Conservation (phyloP, 2,113 vertebrate genomes). For the Thermophis baileyi region DNA sequence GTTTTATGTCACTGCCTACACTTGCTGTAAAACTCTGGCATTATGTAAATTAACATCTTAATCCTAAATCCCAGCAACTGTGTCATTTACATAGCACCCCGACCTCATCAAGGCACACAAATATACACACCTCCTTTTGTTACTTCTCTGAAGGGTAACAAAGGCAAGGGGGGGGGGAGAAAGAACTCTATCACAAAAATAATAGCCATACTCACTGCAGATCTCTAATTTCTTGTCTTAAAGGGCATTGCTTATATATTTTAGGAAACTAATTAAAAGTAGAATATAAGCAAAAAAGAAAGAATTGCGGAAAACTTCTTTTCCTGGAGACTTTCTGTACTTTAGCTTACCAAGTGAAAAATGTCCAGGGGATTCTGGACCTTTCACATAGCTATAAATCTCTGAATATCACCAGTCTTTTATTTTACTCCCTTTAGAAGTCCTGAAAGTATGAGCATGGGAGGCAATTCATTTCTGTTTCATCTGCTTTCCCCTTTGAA, state of each 20-base stretch:
- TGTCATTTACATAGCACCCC: conserved; percentile 46
- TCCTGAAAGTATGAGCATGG: not conserved
- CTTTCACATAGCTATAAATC: not conserved
- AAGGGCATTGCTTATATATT: conserved; percentile 43
- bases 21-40: conserved; percentile 55
- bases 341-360: conserved; percentile 14
- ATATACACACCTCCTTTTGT: conserved; percentile 34
- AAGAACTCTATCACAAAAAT: conserved; percentile 52
- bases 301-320: conserved; percentile 39
- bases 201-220: conserved; percentile 37
- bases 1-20: conserved; percentile 51
- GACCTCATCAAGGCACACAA: not conserved
- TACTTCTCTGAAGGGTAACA: conserved; percentile 24
- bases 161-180: conserved; percentile 23
- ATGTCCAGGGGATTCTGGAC: conserved; percentile 1
- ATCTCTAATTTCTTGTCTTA: conserved; percentile 27
- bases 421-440: not conserved
- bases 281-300: conserved; percentile 47
- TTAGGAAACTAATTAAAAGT: conserved; percentile 57
- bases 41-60: conserved; percentile 66
- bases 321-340: conserved; percentile 24
- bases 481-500: not conserved
- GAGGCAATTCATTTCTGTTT: not conserved
- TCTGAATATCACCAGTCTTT: not conserved
- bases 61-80: conserved; percentile 47